Base-by-base conservation (phyloP, 2,113 vertebrate species). In the Phaethornis superciliosus region DNA sequence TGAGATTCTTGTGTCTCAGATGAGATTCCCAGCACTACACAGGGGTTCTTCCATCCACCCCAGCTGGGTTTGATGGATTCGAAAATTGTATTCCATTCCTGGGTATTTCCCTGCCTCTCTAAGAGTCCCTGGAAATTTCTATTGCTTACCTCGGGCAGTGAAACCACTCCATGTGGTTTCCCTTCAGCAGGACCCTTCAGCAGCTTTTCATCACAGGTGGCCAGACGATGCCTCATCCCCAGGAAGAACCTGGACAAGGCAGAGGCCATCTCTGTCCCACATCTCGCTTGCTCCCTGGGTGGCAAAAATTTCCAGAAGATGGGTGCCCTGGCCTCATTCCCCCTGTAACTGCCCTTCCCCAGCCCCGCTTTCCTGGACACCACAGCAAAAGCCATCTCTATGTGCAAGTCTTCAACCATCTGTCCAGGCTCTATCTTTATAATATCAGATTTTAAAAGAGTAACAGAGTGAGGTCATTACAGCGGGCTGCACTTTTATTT, bases 401-500 rank as follows among this genome's bases (percentile, higher is more conserved):
- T 10, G 40, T 69, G 76, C 21, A 44, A n/a, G 40, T n/a, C 37
- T 49, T 32, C 56, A 23, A 1, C 15, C 32, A 23, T 56, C 33
- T 56, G 40, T 79, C 27, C 0, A 0, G 27, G 18, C 33, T 65
- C 1, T 16, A n/a, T 30, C 69, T 81, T 37, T n/a, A 10, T 9
- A 37, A 23, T 55, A 35, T 9, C 44, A 6, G 35, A 32, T 67
- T 83, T 86, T 51, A 49, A 22, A 10, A 22, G 81, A 86, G 42
- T 18, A 40, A 32, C 18, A 4, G 2, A 2, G 32, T 95, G 85
- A 96, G 68, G 63, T 95, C 91, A 94, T 75, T 21, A 4, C 77
- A 87, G 70, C 85, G 13, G 28, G 63, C 95, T 80, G 27, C 63
- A 9, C 83, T 88, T 87, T 88, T 87, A 69, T 91, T 94, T 63